Evolutionary conservation across 2,888 invertebrate genomes (phyloP), one percentile per base, ranked within the genome.

Genomic region (Hetaerina titia): DNA sequence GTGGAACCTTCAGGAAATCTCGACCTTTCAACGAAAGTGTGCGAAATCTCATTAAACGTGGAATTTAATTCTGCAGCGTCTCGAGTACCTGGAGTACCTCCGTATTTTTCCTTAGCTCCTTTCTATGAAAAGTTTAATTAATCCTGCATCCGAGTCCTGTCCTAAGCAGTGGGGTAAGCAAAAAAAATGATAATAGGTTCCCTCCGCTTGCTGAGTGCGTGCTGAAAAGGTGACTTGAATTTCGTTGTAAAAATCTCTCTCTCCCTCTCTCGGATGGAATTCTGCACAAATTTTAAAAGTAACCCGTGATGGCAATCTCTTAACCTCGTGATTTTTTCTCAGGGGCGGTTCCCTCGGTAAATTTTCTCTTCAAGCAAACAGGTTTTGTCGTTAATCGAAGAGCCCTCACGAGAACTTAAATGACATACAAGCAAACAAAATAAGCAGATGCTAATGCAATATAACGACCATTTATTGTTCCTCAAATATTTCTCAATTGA

Each of bases 71-170:
- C n/a, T n/a, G 81, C 31, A 11, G 13, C 81, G 81, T 31, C 31
- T 81, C 81, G 81, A 31, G 25, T 22, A 81, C 81, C 6, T 81
- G 31, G 31, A 81, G 25, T 81, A 31, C 81, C 31, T 25, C 31
- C 25, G 31, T 4, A 9, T 81, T 11, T 81, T 81, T n/a, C 13
- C 31, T 31, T 4, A 31, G 31, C 25, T 31, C 81, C 15, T 31
- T 13, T 81, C 31, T 81, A 81, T 81, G 81, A 81, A 81, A 81
- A 81, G 31, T 81, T 81, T 31, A 81, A 81, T 81, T 81, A 81
- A 81, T 81, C 81, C 81, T 15, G 13, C 13, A 31, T 81, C 31
- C 9, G 1, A 81, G 81, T 31, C 6, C 31, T 13, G 81, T 22
- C 13, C 81, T 11, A 81, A 17, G 17, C 17, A 17, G 60, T 17